phyloP scores from a whole-genome alignment of 2,797 vertebrate species.

The Arremon aurantiirostris region DNA sequence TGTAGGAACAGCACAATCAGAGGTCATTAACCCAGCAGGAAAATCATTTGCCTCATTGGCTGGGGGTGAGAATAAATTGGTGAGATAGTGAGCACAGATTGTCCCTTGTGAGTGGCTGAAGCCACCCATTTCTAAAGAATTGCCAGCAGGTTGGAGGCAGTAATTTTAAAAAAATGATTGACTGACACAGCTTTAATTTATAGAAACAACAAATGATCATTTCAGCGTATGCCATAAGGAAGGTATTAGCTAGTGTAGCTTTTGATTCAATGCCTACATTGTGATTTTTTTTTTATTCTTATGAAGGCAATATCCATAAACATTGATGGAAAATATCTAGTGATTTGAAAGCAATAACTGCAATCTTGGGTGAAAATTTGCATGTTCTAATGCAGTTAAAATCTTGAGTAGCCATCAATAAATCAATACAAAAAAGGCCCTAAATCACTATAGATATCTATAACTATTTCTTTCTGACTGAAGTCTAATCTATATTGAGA shows the following conservation, averaged over 20 bases:
- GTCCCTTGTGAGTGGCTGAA: background rate
- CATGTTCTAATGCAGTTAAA: background rate
- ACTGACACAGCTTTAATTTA: background rate
- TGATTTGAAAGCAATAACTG: background rate
- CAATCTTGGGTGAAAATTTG: constrained; percentile 21
- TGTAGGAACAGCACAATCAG: background rate
- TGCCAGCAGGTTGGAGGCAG: background rate
- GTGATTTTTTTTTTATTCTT: background rate
- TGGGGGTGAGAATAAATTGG: background rate
- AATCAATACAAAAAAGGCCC: background rate
- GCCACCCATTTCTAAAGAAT: background rate
- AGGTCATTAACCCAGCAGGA: background rate
- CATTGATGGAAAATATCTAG: background rate
- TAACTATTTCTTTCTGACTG: constrained; percentile 3
- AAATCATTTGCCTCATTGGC: background rate
- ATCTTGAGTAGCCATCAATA: constrained; percentile 7
- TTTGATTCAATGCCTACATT: background rate
- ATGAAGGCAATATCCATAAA: background rate
- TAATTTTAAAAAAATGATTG: background rate
- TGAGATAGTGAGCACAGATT: background rate
- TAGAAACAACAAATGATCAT: background rate
- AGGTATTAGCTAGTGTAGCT: background rate
- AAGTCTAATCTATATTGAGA: constrained; percentile 11
- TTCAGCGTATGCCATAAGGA: background rate
- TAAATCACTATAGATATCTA: background rate